Conservation (phyloP, 92 coral and sea anemone genomes). For the Epizoanthus fatuus region DNA sequence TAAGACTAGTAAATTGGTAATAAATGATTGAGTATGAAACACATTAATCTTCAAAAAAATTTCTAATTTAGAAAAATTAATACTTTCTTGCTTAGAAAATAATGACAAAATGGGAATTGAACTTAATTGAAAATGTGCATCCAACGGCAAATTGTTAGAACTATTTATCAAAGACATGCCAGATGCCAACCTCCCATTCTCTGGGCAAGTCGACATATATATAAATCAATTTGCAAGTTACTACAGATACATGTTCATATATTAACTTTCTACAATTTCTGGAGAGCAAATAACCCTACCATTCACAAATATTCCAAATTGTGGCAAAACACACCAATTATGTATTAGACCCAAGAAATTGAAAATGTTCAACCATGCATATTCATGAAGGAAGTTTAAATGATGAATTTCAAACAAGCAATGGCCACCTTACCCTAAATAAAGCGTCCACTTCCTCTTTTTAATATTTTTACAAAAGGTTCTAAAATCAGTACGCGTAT, state of each 20-base stretch:
- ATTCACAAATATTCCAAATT: constrained; percentile 27
- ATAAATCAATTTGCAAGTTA: background rate
- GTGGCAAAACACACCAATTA: constrained; percentile 39
- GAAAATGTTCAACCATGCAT: constrained; percentile 34
- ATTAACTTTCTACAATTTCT: background rate
- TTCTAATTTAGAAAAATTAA: constrained; percentile 8
- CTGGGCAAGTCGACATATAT: background rate
- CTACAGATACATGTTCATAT: background rate
- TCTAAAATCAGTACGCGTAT: background rate
- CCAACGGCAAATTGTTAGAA: constrained; percentile 5
- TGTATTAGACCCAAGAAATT: constrained; percentile 26
- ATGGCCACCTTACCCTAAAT: constrained; percentile 17
- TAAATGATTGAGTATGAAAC: background rate
- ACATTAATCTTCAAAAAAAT: background rate
- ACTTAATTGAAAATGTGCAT: constrained; percentile 24
- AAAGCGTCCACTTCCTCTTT: constrained; percentile 36
- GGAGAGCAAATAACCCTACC: background rate
- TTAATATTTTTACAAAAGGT: constrained; percentile 29
- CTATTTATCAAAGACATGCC: background rate
- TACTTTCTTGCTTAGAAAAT: background rate
- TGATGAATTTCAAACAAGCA: constrained; percentile 37
- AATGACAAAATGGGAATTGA: constrained; percentile 1
- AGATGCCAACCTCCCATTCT: background rate
- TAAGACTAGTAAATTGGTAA: no score
- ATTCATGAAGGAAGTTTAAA: constrained; percentile 23